Evolutionary conservation across 2,888 invertebrate genomes (phyloP).

Genomic region (Apocheima hispidaria): DNA sequence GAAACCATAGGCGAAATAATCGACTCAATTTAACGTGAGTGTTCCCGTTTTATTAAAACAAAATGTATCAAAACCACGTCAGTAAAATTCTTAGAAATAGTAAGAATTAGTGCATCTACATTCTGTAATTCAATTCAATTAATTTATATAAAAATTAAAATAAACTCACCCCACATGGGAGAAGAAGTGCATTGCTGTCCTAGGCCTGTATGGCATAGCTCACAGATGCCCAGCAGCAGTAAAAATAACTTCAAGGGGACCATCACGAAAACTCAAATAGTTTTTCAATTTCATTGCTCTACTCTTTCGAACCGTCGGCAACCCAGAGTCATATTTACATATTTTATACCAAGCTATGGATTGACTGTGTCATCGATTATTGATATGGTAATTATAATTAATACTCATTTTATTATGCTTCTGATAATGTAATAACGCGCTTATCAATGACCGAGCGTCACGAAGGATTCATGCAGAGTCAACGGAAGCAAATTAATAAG

Average conservation of each 20-base stretch:
- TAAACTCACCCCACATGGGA: not conserved
- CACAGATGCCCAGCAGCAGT: not conserved
- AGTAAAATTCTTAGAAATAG: too few relatives aligned
- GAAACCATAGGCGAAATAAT: too few relatives aligned
- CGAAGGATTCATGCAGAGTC: too few relatives aligned
- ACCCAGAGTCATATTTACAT: not conserved
- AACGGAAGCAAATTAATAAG: too few relatives aligned
- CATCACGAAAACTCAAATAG: not conserved
- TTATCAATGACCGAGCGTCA: too few relatives aligned
- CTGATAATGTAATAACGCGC: not conserved
- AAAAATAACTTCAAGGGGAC: not conserved
- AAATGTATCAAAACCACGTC: too few relatives aligned
- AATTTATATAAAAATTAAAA: not conserved
- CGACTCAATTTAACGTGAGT: too few relatives aligned
- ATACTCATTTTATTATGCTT: not conserved
- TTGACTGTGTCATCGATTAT: not conserved
- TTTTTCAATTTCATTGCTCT: not conserved
- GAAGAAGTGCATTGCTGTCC: not conserved
- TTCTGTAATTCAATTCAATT: too few relatives aligned
- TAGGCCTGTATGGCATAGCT: not conserved
- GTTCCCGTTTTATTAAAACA: too few relatives aligned
- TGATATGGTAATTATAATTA: not conserved
- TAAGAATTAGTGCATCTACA: too few relatives aligned
- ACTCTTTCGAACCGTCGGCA: not conserved
- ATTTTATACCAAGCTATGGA: not conserved